Evolutionary conservation across 2,797 vertebrate species (phyloP).

Genomic region (Galaxias olidus): DNA sequence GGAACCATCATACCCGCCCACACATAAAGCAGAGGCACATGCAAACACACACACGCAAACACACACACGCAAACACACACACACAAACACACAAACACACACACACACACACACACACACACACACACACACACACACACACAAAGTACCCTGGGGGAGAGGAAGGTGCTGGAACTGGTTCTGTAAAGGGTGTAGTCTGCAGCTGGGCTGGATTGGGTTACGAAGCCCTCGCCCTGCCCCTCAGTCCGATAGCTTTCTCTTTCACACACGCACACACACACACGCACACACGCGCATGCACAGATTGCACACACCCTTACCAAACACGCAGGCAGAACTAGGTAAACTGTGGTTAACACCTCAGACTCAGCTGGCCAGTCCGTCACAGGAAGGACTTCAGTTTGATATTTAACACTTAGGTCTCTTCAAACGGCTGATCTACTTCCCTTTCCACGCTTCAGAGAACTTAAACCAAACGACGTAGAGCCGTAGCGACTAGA

Average conservation of each 20-base stretch:
- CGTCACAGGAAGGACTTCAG: too few relatives aligned
- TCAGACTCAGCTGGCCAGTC: too few relatives aligned
- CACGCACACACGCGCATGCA: conserved; percentile 37
- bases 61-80: conserved; percentile 1
- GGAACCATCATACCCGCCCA: too few relatives aligned
- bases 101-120: conserved; percentile 16
- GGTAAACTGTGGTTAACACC: neutral
- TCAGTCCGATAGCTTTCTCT: conserved; percentile 37
- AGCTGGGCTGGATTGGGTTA: conserved; percentile 73
- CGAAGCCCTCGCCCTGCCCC: conserved; percentile 59
- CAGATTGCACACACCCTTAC: conserved; percentile 27
- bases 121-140: conserved; percentile 33
- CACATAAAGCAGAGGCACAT: neutral
- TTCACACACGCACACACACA: conserved; percentile 10
- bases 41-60: neutral
- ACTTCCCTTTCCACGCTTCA: too few relatives aligned
- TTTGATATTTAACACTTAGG: too few relatives aligned
- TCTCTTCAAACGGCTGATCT: too few relatives aligned
- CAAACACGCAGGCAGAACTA: conserved; percentile 24
- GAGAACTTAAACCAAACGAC: too few relatives aligned
- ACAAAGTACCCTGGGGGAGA: conserved; percentile 41
- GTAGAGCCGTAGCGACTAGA: too few relatives aligned
- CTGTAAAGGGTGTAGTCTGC: conserved; percentile 70
- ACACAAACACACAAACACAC: conserved; percentile 8
- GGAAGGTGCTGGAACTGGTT: conserved; percentile 57